Evolutionary conservation across 1,140 invertebrate species (phyloP).

Genomic region (Cyrtorhinus lividipennis): DNA sequence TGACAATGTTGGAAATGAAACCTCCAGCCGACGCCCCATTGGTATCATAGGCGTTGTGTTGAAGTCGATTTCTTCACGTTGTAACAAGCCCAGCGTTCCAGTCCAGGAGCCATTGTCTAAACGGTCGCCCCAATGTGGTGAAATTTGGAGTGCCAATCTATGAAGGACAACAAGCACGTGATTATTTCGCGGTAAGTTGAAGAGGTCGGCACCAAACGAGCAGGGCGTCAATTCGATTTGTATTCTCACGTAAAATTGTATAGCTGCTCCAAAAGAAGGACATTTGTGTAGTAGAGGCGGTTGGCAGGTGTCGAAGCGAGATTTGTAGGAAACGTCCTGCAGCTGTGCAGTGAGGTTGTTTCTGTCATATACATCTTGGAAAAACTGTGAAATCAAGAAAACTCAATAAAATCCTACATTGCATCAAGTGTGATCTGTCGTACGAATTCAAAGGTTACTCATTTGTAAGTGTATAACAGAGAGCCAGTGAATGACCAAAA

Average conservation of each 20-base stretch:
- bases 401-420: no score
- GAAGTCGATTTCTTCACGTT: neutral
- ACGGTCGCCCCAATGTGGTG: neutral
- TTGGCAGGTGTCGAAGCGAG: neutral
- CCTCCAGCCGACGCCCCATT: neutral
- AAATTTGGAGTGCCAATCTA: neutral
- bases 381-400: neutral
- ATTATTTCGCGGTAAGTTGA: neutral
- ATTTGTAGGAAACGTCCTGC: neutral
- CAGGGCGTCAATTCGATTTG: no score
- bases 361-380: neutral
- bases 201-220: no score
- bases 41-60: neutral
- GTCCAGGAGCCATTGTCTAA: neutral
- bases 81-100: neutral
- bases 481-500: no score
- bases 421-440: no score
- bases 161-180: neutral
- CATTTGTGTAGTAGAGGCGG: neutral
- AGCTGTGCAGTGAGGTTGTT: neutral
- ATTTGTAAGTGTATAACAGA: no score
- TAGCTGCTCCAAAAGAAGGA: neutral
- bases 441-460: no score
- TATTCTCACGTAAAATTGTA: neutral
- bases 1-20: neutral